Percentiles rank a stretch among this genome's conserved stretches.
Evolutionary conservation across 1,140 invertebrate genomes (phyloP).

Genomic region (Bombus waltoni): DNA sequence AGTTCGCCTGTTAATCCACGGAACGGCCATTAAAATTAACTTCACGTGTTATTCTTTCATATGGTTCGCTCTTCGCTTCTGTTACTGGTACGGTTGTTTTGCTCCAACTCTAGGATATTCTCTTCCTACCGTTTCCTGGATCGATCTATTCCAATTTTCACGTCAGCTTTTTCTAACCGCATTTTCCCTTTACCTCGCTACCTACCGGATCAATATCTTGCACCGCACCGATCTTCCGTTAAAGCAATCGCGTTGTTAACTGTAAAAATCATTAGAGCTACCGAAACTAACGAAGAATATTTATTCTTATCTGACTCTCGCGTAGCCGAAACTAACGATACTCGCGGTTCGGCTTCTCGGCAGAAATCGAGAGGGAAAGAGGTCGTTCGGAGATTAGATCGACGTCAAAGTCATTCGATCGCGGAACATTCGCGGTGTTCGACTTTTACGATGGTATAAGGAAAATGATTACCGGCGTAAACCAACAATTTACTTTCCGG

Average conservation of each 20-base stretch:
- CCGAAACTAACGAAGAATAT: no score
- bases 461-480: conserved; percentile 41
- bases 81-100: neutral
- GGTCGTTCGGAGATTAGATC: neutral
- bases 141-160: neutral
- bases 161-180: neutral
- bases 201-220: neutral
- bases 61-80: neutral
- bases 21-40: conserved; percentile 40
- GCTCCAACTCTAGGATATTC: neutral
- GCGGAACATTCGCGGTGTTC: neutral
- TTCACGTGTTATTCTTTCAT: conserved; percentile 48
- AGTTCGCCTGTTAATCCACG: conserved; percentile 20
- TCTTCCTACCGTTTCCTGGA: neutral
- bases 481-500: conserved; percentile 25
- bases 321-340: neutral
- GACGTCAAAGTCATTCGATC: neutral
- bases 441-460: neutral
- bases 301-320: no score
- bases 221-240: neutral
- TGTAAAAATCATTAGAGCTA: no score
- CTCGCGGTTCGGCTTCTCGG: neutral
- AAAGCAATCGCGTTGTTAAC: neutral
- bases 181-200: neutral
- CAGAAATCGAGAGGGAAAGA: neutral